These are phyloP conservation scores for Hirtodrosophila confusa DNA, from an alignment of 2,888 invertebrate species.

Conservation along the genomic window DNA sequence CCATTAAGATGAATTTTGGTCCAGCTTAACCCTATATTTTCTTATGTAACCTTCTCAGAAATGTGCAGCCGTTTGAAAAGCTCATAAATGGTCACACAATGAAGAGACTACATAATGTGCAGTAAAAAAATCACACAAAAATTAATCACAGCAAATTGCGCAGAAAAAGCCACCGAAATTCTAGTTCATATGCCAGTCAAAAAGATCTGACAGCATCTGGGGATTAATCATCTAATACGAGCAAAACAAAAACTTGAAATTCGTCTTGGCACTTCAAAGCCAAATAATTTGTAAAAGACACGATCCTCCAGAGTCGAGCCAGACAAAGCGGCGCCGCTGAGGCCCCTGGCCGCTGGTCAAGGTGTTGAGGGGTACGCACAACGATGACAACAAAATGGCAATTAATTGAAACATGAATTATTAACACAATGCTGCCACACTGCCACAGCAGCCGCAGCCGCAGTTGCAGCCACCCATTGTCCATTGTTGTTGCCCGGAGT, in stretches of 20 bases:
- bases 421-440: slow-evolving; percentile 63
- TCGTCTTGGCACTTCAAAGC: slow-evolving; percentile 73
- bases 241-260: slow-evolving; percentile 71
- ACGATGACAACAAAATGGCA: slow-evolving; percentile 76
- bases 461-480: slow-evolving; percentile 59
- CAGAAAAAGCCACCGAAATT: slow-evolving; percentile 68
- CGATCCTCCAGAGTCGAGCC: slow-evolving; percentile 22
- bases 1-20: slow-evolving; percentile 2
- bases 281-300: slow-evolving; percentile 34
- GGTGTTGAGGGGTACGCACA: slow-evolving; percentile 66
- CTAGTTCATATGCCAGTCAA: slow-evolving; percentile 42
- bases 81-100: slow-evolving; percentile 56
- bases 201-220: slow-evolving; percentile 56
- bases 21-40: slow-evolving; percentile 36
- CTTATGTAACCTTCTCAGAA: not conserved
- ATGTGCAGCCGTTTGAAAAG: slow-evolving; percentile 60
- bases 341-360: slow-evolving; percentile 61
- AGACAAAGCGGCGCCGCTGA: slow-evolving; percentile 38
- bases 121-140: slow-evolving; percentile 61
- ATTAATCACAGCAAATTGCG: slow-evolving; percentile 80
- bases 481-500: slow-evolving; percentile 47
- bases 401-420: slow-evolving; percentile 81
- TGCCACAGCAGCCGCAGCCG: slow-evolving; percentile 27
- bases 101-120: slow-evolving; percentile 10
- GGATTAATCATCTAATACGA: slow-evolving; percentile 73